Base-by-base conservation (phyloP, 2,888 invertebrate species). In the Tachina grossa region DNA sequence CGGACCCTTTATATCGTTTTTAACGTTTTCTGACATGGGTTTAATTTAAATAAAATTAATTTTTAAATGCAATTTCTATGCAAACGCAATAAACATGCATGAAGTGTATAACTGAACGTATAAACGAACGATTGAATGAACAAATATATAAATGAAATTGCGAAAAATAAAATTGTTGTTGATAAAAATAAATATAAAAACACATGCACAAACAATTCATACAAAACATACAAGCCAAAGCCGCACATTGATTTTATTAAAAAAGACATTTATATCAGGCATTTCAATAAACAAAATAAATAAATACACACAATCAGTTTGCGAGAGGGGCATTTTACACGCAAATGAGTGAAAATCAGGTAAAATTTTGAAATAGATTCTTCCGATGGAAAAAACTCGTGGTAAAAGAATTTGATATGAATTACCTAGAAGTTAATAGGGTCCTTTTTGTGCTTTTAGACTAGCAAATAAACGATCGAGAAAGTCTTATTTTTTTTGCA, bases 181-280 rank as follows among this genome's bases (percentile, higher is more conserved):
- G 31, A 31, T 71, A 63, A 79, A 72, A 72, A 79, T 63, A 72
- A 65, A 66, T 57, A 72, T 22, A 74, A 39, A 55, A 16, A 45
- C 63, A 31, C 39, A 47, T 14, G 4, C 13, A 57, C 9, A 68
- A 3, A 66, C 43, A 71, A 63, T 66, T 68, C 51, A 53, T 78
- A 75, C 8, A 22, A 66, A 75, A 65, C 41, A 63, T 57, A 43
- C 57, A 72, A 72, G 65, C 55, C 72, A 85, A 85, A 83, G 79
- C 85, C 82, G 71, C 83, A 85, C 82, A 83, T 83, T 82, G 85
- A 85, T 85, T 85, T 83, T 85, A 85, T 85, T 85, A 83, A 85
- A 85, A 85, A 85, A 85, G 82, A 85, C 85, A 85, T 85, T 85
- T 83, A 83, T 83, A 83, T 59, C 75, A 66, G 75, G 78, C 77